Base-by-base conservation (phyloP, 2,888 invertebrate species). In the Drosophila seclusa region DNA sequence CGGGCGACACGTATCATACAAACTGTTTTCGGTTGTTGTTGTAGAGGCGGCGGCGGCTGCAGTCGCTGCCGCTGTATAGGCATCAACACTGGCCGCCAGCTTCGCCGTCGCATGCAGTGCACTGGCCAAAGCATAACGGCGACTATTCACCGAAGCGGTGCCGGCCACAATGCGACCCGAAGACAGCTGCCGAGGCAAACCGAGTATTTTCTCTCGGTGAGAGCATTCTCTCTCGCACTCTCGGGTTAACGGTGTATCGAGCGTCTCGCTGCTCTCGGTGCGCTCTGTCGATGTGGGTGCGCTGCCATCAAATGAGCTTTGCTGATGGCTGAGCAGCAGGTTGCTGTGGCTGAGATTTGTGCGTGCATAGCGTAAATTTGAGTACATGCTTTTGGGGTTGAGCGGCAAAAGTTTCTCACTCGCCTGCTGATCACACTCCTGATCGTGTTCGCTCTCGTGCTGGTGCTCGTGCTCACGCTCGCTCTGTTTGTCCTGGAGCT, bases 321-420 rank as follows among this genome's bases (percentile, higher is more conserved):
- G 91, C 80, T 91, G 91, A 66, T 92, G 91, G 69, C 81, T 89
- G 49, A 92, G 78, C 78, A 92, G 78, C 45, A 92, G 83, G 73
- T 86, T 92, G 85, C 92, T 92, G 72, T 91, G 89, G 74, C 92
- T 93, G 79, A 93, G 90, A 89, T 93, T 92, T 76, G 92, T 90
- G 83, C 92, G 91, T 76, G 92, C 92, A 86, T 91, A 93, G 71
- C 91, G 88, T 59, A 93, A 81, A 83, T 90, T 91, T 75, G 92
- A 91, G 84, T 91, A 92, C 91, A 92, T 92, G 32, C 57, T 78
- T 31, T 10, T 82, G 29, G 50, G 53, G 45, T 60, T 67, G 50
- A 58, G 58, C 40, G 72, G 57, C 68, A 78, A 54, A 29, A 80
- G 54, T 38, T 80, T 60, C 34, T 76, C 80, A 42, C 68, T 42